These are phyloP conservation scores for Erpobdella octoculata DNA, from an alignment of 2,888 invertebrate genomes.

Conservation along the genomic window DNA sequence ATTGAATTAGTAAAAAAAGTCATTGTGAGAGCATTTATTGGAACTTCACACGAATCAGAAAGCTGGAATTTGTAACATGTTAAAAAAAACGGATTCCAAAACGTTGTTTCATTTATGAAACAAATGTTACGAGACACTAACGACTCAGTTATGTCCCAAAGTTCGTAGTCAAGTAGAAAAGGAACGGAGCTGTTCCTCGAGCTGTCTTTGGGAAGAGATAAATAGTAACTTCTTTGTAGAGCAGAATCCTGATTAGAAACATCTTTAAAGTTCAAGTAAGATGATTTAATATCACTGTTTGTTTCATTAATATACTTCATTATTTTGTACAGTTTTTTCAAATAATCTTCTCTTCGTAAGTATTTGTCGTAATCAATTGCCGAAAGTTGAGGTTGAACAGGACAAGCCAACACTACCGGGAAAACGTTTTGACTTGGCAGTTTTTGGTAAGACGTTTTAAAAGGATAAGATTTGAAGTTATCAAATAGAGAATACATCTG, in stretches of 20 bases:
- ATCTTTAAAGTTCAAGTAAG: too few species aligned
- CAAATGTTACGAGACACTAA: not conserved
- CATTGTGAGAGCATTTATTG: not conserved
- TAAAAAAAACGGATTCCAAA: conserved; percentile 11
- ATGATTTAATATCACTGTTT: not conserved
- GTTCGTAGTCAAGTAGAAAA: not conserved
- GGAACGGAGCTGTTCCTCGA: not conserved
- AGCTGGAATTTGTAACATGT: conserved; percentile 19
- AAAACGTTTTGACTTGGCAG: not conserved
- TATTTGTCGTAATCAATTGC: not conserved
- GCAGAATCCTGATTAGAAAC: not conserved
- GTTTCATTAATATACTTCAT: not conserved
- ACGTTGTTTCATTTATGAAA: not conserved
- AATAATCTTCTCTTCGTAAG: not conserved
- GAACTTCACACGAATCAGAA: not conserved
- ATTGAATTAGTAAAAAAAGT: conserved; percentile 12
- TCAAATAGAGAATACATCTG: conserved; percentile 2
- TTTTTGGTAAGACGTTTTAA: conserved; percentile 5
- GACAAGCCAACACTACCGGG: conserved; percentile 9
- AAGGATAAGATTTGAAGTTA: not conserved
- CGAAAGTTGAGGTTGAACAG: not conserved
- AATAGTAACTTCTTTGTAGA: not conserved
- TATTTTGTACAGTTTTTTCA: not conserved
- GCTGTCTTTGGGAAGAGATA: not conserved
- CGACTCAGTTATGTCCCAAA: not conserved